Conservation (phyloP, 2,113 vertebrate species). For the Propithecus coquereli region DNA sequence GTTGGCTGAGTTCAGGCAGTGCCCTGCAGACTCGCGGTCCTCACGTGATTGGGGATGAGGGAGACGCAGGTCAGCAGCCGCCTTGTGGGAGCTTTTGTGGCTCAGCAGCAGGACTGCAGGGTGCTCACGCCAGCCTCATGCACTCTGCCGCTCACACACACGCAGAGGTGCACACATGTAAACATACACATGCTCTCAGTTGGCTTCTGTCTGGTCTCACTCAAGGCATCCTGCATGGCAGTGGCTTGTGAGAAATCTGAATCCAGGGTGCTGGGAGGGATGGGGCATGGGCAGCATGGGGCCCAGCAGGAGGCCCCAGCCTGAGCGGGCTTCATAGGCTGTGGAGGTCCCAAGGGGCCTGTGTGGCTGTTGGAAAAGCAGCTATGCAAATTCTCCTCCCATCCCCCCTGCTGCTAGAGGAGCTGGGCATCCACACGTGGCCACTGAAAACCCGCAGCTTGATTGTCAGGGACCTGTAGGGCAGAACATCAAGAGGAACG, state of each 20-base stretch:
- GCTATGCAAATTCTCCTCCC: background rate
- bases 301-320: background rate
- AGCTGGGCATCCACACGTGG: background rate
- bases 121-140: background rate
- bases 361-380: background rate
- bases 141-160: background rate
- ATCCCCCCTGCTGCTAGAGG: background rate
- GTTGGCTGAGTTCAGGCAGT: background rate
- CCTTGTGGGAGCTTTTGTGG: background rate
- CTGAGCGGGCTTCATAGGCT: background rate
- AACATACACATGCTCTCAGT: background rate
- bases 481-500: constrained; percentile 58
- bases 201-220: fast-evolving
- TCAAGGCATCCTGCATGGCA: fast-evolving
- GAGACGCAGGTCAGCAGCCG: background rate
- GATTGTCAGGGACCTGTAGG: background rate
- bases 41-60: background rate
- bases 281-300: background rate
- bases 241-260: background rate
- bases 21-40: background rate
- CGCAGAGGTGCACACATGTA: too few species aligned
- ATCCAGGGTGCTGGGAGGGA: background rate
- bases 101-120: background rate
- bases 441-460: background rate
- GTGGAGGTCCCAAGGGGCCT: background rate